Percentiles rank a stretch among this genome's conserved stretches.
These are phyloP conservation scores for Acanthosepion pharaonis DNA, from an alignment of 2,888 invertebrate genomes.

Conservation along the genomic window DNA sequence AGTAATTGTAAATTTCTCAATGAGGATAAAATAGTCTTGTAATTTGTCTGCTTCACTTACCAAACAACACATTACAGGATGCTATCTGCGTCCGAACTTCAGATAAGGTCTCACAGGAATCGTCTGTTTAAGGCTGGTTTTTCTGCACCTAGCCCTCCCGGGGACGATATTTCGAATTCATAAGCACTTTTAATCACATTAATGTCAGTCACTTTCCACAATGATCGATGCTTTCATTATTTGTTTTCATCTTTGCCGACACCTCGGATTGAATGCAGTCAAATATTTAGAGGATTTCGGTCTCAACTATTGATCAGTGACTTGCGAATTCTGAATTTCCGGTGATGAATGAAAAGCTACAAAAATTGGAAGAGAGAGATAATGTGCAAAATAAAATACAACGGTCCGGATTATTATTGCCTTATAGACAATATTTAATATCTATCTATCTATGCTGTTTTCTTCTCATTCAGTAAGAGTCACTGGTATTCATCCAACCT, in stretches of 20 bases:
- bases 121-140: neutral
- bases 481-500: too few relatives aligned
- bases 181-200: neutral
- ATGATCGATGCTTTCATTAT: conserved; percentile 15
- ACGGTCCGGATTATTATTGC: too few relatives aligned
- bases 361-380: neutral
- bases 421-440: too few relatives aligned
- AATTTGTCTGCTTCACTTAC: too few relatives aligned
- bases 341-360: neutral
- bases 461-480: too few relatives aligned
- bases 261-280: neutral
- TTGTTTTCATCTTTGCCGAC: neutral
- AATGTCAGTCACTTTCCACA: neutral
- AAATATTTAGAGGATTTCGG: neutral
- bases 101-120: neutral
- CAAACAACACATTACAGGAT: too few relatives aligned
- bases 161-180: neutral
- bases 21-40: neutral
- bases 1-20: neutral
- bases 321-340: neutral
- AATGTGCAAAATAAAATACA: neutral
- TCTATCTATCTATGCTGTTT: too few relatives aligned
- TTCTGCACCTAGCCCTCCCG: neutral
- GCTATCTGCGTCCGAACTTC: neutral
- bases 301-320: neutral